Conservation (phyloP, 2,888 invertebrate genomes). For the Allacma fusca region DNA sequence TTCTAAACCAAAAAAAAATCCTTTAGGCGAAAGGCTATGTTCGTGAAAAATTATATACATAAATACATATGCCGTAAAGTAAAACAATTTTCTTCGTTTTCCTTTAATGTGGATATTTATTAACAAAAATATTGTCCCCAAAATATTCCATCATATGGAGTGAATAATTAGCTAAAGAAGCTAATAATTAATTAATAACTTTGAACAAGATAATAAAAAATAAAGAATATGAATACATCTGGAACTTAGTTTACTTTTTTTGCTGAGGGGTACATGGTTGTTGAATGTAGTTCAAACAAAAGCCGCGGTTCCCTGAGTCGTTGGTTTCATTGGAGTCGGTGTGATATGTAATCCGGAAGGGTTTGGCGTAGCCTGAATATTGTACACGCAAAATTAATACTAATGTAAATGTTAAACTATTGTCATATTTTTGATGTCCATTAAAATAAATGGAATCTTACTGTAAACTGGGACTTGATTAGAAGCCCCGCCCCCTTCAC, state of each 20-base stretch:
- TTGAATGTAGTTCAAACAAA: slow-evolving; percentile 83
- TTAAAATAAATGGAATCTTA: slow-evolving; percentile 66
- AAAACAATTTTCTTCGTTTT: too few relatives aligned
- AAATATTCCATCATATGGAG: too few relatives aligned
- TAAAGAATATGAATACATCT: too few relatives aligned
- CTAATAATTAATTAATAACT: too few relatives aligned
- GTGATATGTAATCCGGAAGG: slow-evolving; percentile 80
- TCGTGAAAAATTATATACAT: too few relatives aligned
- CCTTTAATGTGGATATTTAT: too few relatives aligned
- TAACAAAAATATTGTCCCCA: too few relatives aligned
- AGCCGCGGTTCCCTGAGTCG: slow-evolving; percentile 77
- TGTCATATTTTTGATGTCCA: background rate
- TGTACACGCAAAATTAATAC: slow-evolving; percentile 38
- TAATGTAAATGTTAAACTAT: background rate
- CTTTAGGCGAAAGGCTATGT: too few relatives aligned
- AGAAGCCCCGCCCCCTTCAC: slow-evolving; percentile 72
- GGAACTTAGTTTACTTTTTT: background rate
- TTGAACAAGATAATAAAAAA: too few relatives aligned
- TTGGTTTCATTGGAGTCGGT: slow-evolving; percentile 79
- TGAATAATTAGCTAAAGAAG: too few relatives aligned
- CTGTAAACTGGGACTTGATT: slow-evolving; percentile 76
- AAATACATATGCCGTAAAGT: too few relatives aligned
- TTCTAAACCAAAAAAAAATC: too few relatives aligned
- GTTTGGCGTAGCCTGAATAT: slow-evolving; percentile 78
- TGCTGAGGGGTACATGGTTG: slow-evolving; percentile 76